Evolutionary conservation across 1,140 invertebrate species (phyloP).

Genomic region (Drosophila pachea): DNA sequence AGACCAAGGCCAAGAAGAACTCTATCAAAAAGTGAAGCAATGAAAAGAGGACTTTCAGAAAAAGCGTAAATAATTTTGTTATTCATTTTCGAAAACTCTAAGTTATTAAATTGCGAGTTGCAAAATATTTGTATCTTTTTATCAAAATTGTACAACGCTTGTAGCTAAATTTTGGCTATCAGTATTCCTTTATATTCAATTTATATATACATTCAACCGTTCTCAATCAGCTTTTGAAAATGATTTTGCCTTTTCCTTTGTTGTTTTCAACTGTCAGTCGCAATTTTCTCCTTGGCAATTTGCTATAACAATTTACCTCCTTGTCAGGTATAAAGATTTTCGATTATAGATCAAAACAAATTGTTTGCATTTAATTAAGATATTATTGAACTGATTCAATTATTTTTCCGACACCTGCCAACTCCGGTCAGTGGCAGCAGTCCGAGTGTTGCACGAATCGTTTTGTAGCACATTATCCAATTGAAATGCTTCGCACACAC

Average conservation of each 20-base stretch:
- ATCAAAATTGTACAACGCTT: too few relatives aligned
- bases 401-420: slow-evolving; percentile 11
- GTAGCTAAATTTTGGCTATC: too few relatives aligned
- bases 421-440: background rate
- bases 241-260: background rate
- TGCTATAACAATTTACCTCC: background rate
- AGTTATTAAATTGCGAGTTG: too few relatives aligned
- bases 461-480: background rate
- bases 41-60: too few relatives aligned
- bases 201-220: too few relatives aligned
- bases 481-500: background rate
- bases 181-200: too few relatives aligned
- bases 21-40: too few relatives aligned
- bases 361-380: slow-evolving; percentile 15
- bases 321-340: background rate
- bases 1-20: too few relatives aligned
- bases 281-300: slow-evolving; percentile 2
- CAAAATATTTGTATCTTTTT: too few relatives aligned
- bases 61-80: too few relatives aligned
- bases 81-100: too few relatives aligned
- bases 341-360: slow-evolving; percentile 1
- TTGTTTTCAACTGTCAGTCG: slow-evolving; percentile 1
- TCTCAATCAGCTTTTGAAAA: background rate
- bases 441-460: background rate
- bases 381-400: slow-evolving; percentile 6